Conservation (phyloP, 2,888 invertebrate genomes). For the Mythimna albipuncta region DNA sequence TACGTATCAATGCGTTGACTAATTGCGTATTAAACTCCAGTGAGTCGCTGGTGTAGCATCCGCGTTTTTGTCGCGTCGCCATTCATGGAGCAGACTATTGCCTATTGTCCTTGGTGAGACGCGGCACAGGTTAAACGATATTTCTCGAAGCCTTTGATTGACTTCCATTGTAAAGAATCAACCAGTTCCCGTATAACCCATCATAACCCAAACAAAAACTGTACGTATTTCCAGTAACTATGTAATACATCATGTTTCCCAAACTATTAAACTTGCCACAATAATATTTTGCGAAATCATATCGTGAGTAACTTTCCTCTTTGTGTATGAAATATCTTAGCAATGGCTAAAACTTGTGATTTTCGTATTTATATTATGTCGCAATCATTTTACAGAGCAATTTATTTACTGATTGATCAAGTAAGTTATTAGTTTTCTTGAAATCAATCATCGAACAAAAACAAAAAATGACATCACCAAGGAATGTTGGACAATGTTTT, state of each 20-base stretch:
- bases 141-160: slow-evolving; percentile 59
- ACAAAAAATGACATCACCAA: slow-evolving; percentile 14
- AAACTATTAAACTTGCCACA: slow-evolving; percentile 52
- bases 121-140: slow-evolving; percentile 60
- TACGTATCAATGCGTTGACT: slow-evolving; percentile 63
- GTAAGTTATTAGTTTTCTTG: slow-evolving; percentile 23
- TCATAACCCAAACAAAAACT: slow-evolving; percentile 42
- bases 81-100: slow-evolving; percentile 74
- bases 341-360: slow-evolving; percentile 39
- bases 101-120: slow-evolving; percentile 77
- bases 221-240: slow-evolving; percentile 22
- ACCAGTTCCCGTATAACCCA: slow-evolving; percentile 35
- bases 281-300: slow-evolving; percentile 57
- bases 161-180: slow-evolving; percentile 57
- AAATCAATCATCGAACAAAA: slow-evolving; percentile 29
- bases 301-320: slow-evolving; percentile 60
- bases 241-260: slow-evolving; percentile 42
- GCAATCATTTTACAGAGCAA: slow-evolving; percentile 35
- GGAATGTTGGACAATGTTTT: slow-evolving; percentile 44
- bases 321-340: slow-evolving; percentile 59
- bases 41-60: slow-evolving; percentile 73
- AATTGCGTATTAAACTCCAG: slow-evolving; percentile 67
- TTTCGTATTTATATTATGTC: slow-evolving; percentile 46
- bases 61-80: slow-evolving; percentile 81
- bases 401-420: slow-evolving; percentile 38